These are phyloP conservation scores for Enteromius argenteus DNA, from an alignment of 2,797 vertebrate species.

Conservation along the genomic window DNA sequence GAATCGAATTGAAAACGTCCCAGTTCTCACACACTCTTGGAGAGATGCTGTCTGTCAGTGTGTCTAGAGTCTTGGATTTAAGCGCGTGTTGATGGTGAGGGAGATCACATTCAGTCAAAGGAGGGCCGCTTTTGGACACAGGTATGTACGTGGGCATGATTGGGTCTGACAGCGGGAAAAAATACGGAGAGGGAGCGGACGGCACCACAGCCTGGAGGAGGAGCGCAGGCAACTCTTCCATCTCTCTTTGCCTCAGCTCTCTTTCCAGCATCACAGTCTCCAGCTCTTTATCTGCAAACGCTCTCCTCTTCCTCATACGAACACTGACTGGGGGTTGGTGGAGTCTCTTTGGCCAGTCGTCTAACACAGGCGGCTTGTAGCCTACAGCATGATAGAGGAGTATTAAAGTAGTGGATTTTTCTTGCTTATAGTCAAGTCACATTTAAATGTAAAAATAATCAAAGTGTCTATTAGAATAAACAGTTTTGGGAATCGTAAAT, in stretches of 20 bases:
- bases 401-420: background rate
- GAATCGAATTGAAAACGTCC: slow-evolving; percentile 42
- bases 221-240: slow-evolving; percentile 68
- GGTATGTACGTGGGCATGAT: slow-evolving; percentile 65
- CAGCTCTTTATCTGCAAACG: slow-evolving; percentile 82
- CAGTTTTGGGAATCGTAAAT: background rate
- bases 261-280: slow-evolving; percentile 79
- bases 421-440: background rate
- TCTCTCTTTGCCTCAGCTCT: slow-evolving; percentile 75
- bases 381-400: slow-evolving; percentile 53
- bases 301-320: slow-evolving; percentile 78
- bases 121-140: slow-evolving; percentile 66
- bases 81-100: slow-evolving; percentile 67
- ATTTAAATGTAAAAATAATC: background rate
- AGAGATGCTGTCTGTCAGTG: slow-evolving; percentile 31
- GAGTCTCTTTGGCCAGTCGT: slow-evolving; percentile 70
- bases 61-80: slow-evolving; percentile 61
- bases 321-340: slow-evolving; percentile 72
- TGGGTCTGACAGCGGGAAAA: slow-evolving; percentile 68
- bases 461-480: background rate
- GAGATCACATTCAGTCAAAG: slow-evolving; percentile 71
- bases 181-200: slow-evolving; percentile 62
- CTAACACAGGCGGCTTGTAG: slow-evolving; percentile 65
- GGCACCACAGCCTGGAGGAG: slow-evolving; percentile 67
- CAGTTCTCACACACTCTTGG: slow-evolving; percentile 54